Evolutionary conservation across 1,140 invertebrate genomes (phyloP).

Genomic region (Diploscapter pachys): DNA sequence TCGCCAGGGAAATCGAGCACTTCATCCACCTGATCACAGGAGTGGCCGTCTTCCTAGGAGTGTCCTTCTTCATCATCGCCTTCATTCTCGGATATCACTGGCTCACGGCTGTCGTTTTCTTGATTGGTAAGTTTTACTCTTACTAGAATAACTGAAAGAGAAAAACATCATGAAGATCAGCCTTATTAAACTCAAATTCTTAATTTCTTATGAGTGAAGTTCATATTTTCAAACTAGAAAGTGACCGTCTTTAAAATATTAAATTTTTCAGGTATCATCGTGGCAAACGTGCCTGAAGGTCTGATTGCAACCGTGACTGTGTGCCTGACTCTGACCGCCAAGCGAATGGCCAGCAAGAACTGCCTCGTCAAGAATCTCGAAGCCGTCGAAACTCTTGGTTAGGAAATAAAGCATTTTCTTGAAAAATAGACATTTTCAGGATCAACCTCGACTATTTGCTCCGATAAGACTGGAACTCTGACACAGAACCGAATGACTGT

Average conservation of each 20-base stretch:
- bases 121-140: conserved; percentile 45
- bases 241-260: neutral
- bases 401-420: no score
- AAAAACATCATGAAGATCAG: no score
- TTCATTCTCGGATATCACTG: conserved; percentile 60
- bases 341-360: conserved; percentile 52
- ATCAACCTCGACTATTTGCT: conserved; percentile 57
- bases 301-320: conserved; percentile 54
- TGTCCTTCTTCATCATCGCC: conserved; percentile 60
- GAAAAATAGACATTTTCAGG: neutral
- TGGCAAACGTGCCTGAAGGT: conserved; percentile 56
- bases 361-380: conserved; percentile 56
- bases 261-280: conserved; percentile 44
- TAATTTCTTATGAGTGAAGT: neutral
- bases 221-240: conserved; percentile 1
- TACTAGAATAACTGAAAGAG: no score
- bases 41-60: conserved; percentile 60
- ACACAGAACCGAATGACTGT: conserved; percentile 58
- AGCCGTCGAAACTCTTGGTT: conserved; percentile 51
- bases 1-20: conserved; percentile 61
- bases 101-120: conserved; percentile 59
- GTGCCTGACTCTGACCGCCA: conserved; percentile 46
- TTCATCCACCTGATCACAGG: conserved; percentile 61
- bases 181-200: no score
- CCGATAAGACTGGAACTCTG: conserved; percentile 55